Conservation (phyloP, 2,113 vertebrate genomes). For the Telmatochromis bifrenatus region DNA sequence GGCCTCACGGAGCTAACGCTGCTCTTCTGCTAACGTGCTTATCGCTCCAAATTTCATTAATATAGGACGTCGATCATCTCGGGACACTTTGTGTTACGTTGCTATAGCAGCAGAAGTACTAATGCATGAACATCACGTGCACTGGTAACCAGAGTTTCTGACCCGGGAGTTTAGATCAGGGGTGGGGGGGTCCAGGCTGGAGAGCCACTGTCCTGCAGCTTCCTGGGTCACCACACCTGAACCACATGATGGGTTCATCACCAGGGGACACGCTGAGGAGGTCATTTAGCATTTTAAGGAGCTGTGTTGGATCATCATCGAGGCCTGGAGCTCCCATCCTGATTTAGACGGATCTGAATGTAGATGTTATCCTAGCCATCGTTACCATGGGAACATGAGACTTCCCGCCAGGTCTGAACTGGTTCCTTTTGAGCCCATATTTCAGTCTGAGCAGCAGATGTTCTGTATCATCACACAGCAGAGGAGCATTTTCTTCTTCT, state of each 20-base stretch:
- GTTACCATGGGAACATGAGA: not conserved
- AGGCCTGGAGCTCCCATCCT: not conserved
- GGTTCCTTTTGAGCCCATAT: not conserved
- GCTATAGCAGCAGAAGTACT: fast-evolving
- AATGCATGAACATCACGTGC: not conserved
- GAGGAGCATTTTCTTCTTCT: not conserved
- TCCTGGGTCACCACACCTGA: not conserved
- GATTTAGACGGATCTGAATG: not conserved
- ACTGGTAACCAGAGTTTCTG: not conserved
- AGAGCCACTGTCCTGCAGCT: not conserved
- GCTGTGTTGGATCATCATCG: not conserved
- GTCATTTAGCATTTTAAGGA: not conserved
- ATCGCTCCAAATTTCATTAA: not conserved
- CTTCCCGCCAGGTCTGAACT: not conserved
- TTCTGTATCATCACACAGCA: not conserved
- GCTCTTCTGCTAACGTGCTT: not conserved
- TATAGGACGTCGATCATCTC: not conserved
- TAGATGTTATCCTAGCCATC: not conserved
- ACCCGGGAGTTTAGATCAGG: not conserved
- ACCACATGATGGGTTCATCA: not conserved
- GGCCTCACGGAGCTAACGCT: not conserved
- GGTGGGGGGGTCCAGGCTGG: not conserved
- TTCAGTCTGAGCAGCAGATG: not conserved
- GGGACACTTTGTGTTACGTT: not conserved
- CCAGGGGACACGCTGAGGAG: fast-evolving